phyloP scores from a whole-genome alignment of 2,888 invertebrate species.

The Macrosoma leucophasiata region DNA sequence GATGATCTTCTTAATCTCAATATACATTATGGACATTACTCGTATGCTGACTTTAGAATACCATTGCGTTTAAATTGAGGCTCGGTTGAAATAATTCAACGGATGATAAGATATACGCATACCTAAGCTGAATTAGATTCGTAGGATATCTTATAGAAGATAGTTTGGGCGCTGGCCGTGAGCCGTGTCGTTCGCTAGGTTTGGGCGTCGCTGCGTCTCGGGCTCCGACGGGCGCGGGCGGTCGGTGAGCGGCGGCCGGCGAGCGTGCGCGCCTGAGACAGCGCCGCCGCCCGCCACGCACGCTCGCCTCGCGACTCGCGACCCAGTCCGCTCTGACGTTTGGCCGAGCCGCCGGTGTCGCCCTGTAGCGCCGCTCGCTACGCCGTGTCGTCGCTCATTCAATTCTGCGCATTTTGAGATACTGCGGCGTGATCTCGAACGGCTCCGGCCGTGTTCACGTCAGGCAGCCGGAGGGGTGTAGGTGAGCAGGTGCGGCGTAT shows the following conservation, averaged over 20 bases:
- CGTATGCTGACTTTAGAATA: slow-evolving; percentile 32
- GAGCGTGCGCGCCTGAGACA: slow-evolving; percentile 60
- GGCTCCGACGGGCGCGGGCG: slow-evolving; percentile 64
- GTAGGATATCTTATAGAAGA: slow-evolving; percentile 2
- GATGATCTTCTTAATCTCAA: slow-evolving; percentile 69
- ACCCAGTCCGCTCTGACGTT: slow-evolving; percentile 73
- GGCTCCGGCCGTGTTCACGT: slow-evolving; percentile 26
- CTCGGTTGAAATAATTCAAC: background rate
- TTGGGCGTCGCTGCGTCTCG: slow-evolving; percentile 75
- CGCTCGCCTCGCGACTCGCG: slow-evolving; percentile 59
- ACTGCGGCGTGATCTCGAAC: slow-evolving; percentile 31
- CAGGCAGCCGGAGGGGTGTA: slow-evolving; percentile 32
- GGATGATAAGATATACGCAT: background rate
- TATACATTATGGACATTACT: slow-evolving; percentile 53
- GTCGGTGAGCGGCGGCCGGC: no score
- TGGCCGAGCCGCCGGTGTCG: slow-evolving; percentile 64
- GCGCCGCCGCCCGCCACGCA: slow-evolving; percentile 61
- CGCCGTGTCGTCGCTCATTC: slow-evolving; percentile 43
- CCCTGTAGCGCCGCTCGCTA: slow-evolving; percentile 41
- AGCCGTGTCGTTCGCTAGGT: slow-evolving; percentile 55
- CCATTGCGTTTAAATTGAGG: slow-evolving; percentile 1
- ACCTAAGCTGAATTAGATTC: background rate
- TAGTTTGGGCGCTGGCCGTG: slow-evolving; percentile 52
- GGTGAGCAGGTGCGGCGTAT: slow-evolving; percentile 23
- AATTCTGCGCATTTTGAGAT: slow-evolving; percentile 54